phyloP scores from a whole-genome alignment of 2,113 vertebrate genomes.

The Psettodes erumei region DNA sequence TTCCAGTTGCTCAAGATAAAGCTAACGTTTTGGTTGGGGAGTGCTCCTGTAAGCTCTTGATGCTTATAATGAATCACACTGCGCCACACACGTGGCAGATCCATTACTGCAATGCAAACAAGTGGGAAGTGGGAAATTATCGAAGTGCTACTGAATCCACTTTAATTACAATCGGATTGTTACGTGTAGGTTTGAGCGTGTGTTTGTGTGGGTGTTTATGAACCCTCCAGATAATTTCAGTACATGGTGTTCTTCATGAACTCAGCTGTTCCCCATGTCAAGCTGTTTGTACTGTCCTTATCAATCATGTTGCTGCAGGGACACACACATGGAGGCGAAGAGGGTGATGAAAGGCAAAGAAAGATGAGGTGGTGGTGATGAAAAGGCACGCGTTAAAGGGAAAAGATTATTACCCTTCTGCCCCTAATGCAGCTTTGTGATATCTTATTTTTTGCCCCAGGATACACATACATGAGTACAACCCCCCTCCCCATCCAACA shows the following conservation, averaged over 20 bases:
- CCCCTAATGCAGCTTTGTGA: conserved; percentile 34
- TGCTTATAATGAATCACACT: neutral
- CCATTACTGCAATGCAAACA: neutral
- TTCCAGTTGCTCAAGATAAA: too few relatives aligned
- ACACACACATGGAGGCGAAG: conserved; percentile 29
- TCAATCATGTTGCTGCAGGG: conserved; percentile 63
- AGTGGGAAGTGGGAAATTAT: neutral
- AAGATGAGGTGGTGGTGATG: conserved; percentile 51
- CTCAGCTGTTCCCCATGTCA: conserved; percentile 26
- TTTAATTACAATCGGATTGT: conserved; percentile 3
- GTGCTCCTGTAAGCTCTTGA: neutral
- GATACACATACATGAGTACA: conserved; percentile 31
- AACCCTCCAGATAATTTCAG: conserved; percentile 26
- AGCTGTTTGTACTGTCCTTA: conserved; percentile 62
- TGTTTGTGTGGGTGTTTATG: neutral
- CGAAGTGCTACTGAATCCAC: neutral
- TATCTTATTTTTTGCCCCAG: conserved; percentile 25
- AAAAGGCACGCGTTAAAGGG: conserved; percentile 35
- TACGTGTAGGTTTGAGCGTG: neutral
- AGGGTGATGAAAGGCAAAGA: conserved; percentile 59
- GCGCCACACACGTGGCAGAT: neutral
- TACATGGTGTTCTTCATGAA: conserved; percentile 41
- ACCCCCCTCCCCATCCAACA: conserved; percentile 1
- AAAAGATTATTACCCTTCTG: conserved; percentile 41
- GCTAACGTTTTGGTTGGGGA: neutral